Conservation (phyloP, 1,140 invertebrate genomes). For the Proctacanthus coquilletti region DNA sequence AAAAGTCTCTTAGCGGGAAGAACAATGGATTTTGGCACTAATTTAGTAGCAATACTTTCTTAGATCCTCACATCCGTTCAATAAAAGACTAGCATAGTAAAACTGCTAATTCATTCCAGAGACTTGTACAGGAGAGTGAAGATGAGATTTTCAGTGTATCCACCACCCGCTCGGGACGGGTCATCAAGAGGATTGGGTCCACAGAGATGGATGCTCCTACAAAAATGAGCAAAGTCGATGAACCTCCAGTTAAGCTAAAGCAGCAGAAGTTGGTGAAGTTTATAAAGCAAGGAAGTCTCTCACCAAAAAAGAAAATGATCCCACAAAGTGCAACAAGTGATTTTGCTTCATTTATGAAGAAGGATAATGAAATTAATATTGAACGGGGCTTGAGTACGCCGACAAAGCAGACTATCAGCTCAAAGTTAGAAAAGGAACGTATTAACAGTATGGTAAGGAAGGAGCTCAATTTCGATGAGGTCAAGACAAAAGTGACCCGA, state of each 20-base stretch:
- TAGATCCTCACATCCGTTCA: neutral
- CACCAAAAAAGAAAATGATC: slow-evolving; percentile 16
- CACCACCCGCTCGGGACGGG: slow-evolving; percentile 22
- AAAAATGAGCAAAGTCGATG: slow-evolving; percentile 15
- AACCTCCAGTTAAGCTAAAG: slow-evolving; percentile 9
- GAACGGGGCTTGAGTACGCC: slow-evolving; percentile 22
- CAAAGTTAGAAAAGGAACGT: slow-evolving; percentile 27
- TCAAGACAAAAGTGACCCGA: slow-evolving; percentile 43
- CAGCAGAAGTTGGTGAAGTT: slow-evolving; percentile 26
- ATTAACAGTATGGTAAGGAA: slow-evolving; percentile 32
- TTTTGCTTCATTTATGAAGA: slow-evolving; percentile 10
- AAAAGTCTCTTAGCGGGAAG: too few species aligned
- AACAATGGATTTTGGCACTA: neutral
- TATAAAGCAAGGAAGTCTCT: slow-evolving; percentile 20
- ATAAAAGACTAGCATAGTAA: neutral
- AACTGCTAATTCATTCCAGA: neutral
- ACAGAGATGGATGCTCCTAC: slow-evolving; percentile 9
- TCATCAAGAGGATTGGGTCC: slow-evolving; percentile 19
- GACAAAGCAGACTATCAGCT: slow-evolving; percentile 26
- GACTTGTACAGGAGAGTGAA: neutral
- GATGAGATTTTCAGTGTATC: too few species aligned
- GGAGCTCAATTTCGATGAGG: slow-evolving; percentile 46
- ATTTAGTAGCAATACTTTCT: too few species aligned
- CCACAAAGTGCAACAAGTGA: slow-evolving; percentile 6
- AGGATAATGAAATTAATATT: slow-evolving; percentile 17